Evolutionary conservation across 2,113 vertebrate species (phyloP), one percentile per base, ranked within the genome.

Genomic region (Larimichthys crocea): DNA sequence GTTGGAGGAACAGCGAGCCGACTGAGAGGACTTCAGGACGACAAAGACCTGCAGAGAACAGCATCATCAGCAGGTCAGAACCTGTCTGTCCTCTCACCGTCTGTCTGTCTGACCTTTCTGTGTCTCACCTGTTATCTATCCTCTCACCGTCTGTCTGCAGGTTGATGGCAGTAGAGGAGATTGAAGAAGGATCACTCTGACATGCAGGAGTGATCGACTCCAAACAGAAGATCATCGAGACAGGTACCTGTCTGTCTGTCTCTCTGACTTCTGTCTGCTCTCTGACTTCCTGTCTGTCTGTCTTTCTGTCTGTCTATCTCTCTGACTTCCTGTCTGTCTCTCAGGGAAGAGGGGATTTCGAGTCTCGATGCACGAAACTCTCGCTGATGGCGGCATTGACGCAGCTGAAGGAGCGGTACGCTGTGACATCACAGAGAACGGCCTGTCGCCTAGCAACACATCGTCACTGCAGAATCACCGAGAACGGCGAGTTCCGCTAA

Each of bases 1-100:
- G 56, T 92, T 99, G 89, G 97, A 99, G 92, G 98, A 99, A 97
- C 98, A 0, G 98, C 99, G 93, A 97, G 97, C 65, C 78, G 98
- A 40, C 96, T 99, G 83, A 96, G 97, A 40, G 92, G 98, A 35
- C 97, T 99, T 88, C 98, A 99, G 91, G 98, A 99, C 1, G 98
- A 99, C 86, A 99, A 99, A 91, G 98, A 99, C 83, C 95, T 98
- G 31, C 98, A 99, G 95, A 99, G 98, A 99, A 99, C 91, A 98
- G 98, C 94, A 99, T 99, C 92, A 99, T 99, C 94, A 99, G 96
- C 96, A 97, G 98, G 98, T 98, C 10, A 35, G 46, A 15, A 59
- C 16, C 35, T 42, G 44, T 14, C 5, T 29, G 63, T 29, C 24
- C 44, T 3, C 35, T 40, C 7, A 8, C 8, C 48, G 6, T 26